Evolutionary conservation across 2,888 invertebrate species (phyloP).

Genomic region (Drosophila robusta): DNA sequence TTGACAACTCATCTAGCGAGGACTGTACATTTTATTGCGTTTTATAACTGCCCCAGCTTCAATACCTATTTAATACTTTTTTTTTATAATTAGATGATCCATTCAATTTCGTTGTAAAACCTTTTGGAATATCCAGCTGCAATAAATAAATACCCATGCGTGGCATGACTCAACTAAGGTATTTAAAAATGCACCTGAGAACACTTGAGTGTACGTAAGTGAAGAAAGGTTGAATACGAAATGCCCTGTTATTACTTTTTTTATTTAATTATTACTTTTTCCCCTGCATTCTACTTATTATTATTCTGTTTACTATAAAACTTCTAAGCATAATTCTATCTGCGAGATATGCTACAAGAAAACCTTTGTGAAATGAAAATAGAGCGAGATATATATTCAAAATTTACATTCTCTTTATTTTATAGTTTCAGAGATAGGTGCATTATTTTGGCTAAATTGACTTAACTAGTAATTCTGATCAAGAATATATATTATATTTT

Average conservation of each 20-base stretch:
- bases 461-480: too few species aligned
- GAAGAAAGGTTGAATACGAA: background rate
- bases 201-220: background rate
- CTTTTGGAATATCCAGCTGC: constrained; percentile 12
- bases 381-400: too few species aligned
- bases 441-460: too few species aligned
- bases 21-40: background rate
- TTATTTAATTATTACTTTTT: too few species aligned
- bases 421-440: too few species aligned
- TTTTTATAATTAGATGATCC: background rate
- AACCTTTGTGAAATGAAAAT: too few species aligned
- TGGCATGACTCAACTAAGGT: constrained; percentile 21
- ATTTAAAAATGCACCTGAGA: background rate
- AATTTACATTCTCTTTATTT: too few species aligned
- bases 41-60: background rate
- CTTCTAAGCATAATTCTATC: too few species aligned
- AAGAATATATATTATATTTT: too few species aligned
- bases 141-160: background rate
- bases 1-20: background rate
- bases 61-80: background rate
- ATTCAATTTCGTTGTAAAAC: background rate
- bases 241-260: background rate
- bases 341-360: too few species aligned
- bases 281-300: too few species aligned
- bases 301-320: too few species aligned